Conservation (phyloP, 2,888 invertebrate genomes). For the Onthophagus sagittarius region DNA sequence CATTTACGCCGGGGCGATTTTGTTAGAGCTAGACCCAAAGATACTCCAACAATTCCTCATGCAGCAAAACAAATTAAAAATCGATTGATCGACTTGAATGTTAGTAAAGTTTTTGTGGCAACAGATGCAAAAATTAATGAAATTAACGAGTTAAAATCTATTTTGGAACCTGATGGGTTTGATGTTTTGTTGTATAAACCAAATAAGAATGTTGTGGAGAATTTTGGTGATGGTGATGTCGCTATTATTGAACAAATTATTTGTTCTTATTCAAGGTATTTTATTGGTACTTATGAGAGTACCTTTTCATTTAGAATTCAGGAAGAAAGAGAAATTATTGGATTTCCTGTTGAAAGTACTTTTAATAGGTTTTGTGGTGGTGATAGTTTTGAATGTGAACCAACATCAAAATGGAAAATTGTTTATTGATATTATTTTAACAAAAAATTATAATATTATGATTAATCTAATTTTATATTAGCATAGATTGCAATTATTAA, state of each 20-base stretch:
- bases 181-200: conserved; percentile 49
- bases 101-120: conserved; percentile 72
- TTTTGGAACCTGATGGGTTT: conserved; percentile 44
- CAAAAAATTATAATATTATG: neutral
- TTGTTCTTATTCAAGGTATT: conserved; percentile 81
- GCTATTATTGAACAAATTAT: conserved; percentile 96
- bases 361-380: conserved; percentile 83
- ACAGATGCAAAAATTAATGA: conserved; percentile 72
- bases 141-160: conserved; percentile 48
- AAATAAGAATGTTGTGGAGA: conserved; percentile 48
- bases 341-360: conserved; percentile 74
- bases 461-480: too few species aligned
- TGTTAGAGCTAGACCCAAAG: conserved; percentile 64
- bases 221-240: conserved; percentile 75
- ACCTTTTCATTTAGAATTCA: conserved; percentile 96
- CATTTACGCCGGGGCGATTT: conserved; percentile 92
- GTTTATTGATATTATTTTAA: conserved; percentile 44
- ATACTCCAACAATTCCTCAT: conserved; percentile 73
- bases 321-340: conserved; percentile 94
- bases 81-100: conserved; percentile 54
- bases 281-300: conserved; percentile 90
- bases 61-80: conserved; percentile 71
- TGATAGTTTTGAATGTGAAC: conserved; percentile 61
- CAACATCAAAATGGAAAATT: conserved; percentile 75
- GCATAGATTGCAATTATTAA: too few species aligned